A percentile compares a stretch with the other conserved stretches of the same genome.
Evolutionary conservation across 2,113 vertebrate genomes (phyloP).

Genomic region (Scolopax mira): DNA sequence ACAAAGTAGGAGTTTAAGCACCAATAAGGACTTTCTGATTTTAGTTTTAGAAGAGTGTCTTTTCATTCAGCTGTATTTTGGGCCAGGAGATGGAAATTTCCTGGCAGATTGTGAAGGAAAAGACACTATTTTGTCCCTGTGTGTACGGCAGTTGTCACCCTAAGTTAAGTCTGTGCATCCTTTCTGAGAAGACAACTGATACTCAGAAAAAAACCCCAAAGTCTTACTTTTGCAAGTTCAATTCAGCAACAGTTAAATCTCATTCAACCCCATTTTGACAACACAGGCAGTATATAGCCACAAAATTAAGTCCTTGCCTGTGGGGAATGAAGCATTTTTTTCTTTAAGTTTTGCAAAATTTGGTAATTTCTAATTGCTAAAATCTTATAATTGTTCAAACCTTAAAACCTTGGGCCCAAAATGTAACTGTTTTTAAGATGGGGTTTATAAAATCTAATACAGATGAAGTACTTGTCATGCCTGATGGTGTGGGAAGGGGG

Average conservation of each 20-base stretch:
- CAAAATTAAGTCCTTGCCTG: background rate
- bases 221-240: background rate
- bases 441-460: background rate
- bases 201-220: background rate
- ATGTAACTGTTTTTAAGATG: background rate
- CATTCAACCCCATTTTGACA: background rate
- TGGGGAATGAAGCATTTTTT: background rate
- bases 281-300: background rate
- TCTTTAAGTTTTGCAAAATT: background rate
- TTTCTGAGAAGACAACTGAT: background rate
- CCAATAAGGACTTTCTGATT: background rate
- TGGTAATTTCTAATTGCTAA: background rate
- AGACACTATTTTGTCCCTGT: background rate
- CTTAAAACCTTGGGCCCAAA: background rate
- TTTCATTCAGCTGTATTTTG: background rate
- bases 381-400: background rate
- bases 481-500: background rate
- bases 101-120: background rate
- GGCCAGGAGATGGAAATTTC: background rate
- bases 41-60: background rate
- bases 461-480: background rate
- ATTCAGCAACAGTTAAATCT: background rate
- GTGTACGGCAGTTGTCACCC: background rate
- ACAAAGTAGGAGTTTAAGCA: background rate
- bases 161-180: background rate